These are phyloP conservation scores for Rhinichthys klamathensis DNA, from an alignment of 2,113 vertebrate genomes.

Conservation along the genomic window DNA sequence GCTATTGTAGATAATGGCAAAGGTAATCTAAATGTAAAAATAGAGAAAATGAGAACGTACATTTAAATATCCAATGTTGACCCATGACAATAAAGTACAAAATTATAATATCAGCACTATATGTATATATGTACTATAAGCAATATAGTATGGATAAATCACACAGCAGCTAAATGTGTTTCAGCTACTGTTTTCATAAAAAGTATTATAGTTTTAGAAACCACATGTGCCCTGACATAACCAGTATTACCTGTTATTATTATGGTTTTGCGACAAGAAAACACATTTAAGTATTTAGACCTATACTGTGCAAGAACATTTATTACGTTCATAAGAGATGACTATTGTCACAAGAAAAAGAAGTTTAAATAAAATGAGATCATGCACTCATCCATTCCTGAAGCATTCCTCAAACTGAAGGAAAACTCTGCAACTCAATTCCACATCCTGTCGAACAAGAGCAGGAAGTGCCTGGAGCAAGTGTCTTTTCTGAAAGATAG, in stretches of 20 bases:
- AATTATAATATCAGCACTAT: background rate
- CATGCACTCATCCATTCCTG: background rate
- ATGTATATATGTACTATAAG: no score
- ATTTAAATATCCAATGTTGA: no score
- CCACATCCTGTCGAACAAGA: constrained; percentile 15
- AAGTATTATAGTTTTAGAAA: no score
- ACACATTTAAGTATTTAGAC: background rate
- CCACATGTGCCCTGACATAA: background rate
- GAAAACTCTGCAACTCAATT: background rate
- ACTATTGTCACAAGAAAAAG: background rate
- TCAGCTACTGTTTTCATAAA: background rate
- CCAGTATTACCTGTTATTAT: background rate
- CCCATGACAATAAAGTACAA: no score
- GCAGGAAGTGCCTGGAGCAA: constrained; percentile 17
- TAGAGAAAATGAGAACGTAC: no score
- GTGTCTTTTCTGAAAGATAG: constrained; percentile 23
- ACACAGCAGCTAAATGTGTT: background rate
- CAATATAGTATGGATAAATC: background rate
- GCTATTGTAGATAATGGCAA: no score
- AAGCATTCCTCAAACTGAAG: background rate
- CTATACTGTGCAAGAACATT: background rate
- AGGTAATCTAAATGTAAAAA: no score
- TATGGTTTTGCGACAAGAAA: background rate
- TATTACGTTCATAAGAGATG: background rate
- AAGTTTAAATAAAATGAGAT: background rate